Evolutionary conservation across 2,113 vertebrate genomes (phyloP).

Genomic region (Miniopterus natalensis): DNA sequence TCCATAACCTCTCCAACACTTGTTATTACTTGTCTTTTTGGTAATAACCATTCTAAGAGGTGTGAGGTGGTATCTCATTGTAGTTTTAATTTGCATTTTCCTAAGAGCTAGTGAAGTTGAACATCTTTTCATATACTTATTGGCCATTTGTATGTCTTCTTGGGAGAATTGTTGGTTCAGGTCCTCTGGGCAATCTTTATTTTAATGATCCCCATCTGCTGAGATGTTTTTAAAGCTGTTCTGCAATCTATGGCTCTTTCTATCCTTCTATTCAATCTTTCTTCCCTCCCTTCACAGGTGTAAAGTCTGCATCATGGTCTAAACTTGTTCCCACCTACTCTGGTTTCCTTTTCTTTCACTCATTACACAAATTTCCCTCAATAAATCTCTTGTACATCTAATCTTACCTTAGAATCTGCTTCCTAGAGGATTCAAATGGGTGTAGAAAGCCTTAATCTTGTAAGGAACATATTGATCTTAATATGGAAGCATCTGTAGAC

Average conservation of each 20-base stretch:
- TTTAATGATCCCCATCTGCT: background rate
- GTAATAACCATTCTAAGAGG: no score
- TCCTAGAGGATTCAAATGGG: slow-evolving; percentile 34
- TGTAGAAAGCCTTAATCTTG: background rate
- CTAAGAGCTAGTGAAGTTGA: background rate
- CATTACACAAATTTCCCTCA: background rate
- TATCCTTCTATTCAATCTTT: background rate
- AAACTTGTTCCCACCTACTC: background rate
- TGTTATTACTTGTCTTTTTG: no score
- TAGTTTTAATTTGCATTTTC: no score
- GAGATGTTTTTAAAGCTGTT: slow-evolving; percentile 3
- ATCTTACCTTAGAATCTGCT: slow-evolving; percentile 4
- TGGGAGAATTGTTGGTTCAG: background rate
- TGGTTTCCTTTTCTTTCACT: background rate
- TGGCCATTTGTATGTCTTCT: background rate
- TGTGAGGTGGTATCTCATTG: no score
- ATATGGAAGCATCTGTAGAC: background rate
- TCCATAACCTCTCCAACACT: no score
- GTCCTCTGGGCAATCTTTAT: background rate
- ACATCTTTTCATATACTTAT: background rate
- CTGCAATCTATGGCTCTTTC: background rate
- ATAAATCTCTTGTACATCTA: background rate
- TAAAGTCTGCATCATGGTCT: background rate
- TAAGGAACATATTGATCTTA: slow-evolving; percentile 37
- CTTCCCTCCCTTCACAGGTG: background rate